Conservation (phyloP, 2,797 vertebrate genomes). For the Tinamus major region DNA sequence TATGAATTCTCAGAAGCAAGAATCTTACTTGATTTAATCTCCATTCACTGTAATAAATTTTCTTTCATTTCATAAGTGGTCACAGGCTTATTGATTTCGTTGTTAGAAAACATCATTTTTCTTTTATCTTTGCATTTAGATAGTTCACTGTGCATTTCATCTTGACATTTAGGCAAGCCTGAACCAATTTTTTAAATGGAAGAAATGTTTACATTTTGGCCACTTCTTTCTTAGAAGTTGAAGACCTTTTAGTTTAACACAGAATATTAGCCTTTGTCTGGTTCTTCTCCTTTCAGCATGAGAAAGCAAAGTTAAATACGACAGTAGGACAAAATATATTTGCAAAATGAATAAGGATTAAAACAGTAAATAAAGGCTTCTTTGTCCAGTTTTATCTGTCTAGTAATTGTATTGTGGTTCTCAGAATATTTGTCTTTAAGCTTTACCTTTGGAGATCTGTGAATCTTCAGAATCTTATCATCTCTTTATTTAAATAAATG, state of each 20-base stretch:
- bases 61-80: background rate
- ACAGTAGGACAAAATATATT: background rate
- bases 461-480: background rate
- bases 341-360: background rate
- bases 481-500: constrained; percentile 5
- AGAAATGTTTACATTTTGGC: background rate
- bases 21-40: constrained; percentile 15
- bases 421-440: background rate
- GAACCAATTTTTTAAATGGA: background rate
- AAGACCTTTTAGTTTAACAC: background rate
- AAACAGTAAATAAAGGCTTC: background rate
- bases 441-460: background rate
- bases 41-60: background rate
- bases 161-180: background rate
- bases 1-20: background rate
- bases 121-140: background rate
- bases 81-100: background rate
- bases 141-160: background rate
- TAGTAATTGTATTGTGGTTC: background rate
- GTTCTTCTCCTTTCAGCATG: background rate
- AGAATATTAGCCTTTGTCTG: background rate
- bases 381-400: background rate
- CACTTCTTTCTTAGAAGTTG: background rate
- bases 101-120: background rate
- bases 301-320: background rate